phyloP scores from a whole-genome alignment of 2,113 vertebrate genomes.

The Pandion haliaetus region DNA sequence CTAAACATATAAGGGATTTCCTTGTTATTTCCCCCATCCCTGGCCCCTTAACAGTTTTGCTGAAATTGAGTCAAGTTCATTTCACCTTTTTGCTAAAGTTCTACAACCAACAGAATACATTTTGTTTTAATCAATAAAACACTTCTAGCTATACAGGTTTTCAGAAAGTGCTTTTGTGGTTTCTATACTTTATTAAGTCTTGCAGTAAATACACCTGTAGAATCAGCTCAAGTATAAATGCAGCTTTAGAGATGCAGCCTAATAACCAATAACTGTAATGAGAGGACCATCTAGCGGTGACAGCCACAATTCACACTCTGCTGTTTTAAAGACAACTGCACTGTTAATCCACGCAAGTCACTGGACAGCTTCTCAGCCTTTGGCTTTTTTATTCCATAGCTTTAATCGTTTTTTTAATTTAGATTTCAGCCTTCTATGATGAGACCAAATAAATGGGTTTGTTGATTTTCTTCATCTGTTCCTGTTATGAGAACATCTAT shows the following conservation, averaged over 20 bases:
- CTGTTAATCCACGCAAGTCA: background rate
- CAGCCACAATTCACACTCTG: background rate
- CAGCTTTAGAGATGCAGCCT: background rate
- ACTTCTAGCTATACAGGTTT: background rate
- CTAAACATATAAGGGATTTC: background rate
- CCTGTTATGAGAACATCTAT: background rate
- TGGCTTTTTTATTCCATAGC: background rate
- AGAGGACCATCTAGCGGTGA: conserved; percentile 52
- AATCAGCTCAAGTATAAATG: background rate
- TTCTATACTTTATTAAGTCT: background rate
- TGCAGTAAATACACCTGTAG: background rate
- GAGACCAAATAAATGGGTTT: background rate
- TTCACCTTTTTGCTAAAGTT: background rate
- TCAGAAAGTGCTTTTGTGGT: background rate
- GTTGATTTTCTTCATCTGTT: background rate
- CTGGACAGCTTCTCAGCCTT: background rate
- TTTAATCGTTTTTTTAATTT: background rate
- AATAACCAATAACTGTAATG: background rate
- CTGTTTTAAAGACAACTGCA: background rate
- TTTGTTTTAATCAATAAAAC: background rate
- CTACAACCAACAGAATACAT: background rate
- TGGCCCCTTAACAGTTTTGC: background rate
- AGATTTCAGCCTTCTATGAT: background rate
- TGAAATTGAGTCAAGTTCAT: background rate
- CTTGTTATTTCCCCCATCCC: background rate